Evolutionary conservation across 2,113 vertebrate genomes (phyloP).

Genomic region (Pelusios castaneus): DNA sequence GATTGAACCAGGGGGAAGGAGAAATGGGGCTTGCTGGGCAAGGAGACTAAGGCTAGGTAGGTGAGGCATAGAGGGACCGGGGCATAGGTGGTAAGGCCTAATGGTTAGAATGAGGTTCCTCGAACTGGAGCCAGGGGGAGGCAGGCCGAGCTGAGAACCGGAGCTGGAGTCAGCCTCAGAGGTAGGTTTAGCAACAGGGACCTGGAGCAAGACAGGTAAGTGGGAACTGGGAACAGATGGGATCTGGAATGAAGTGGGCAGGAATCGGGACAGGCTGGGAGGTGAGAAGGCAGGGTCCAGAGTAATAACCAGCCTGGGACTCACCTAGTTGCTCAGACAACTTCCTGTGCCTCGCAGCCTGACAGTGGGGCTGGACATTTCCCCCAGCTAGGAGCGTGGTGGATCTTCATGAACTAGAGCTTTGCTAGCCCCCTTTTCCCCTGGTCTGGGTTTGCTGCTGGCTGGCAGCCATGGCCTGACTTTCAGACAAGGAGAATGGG

Average conservation of each 20-base stretch:
- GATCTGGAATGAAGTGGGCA: neutral
- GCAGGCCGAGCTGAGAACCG: neutral
- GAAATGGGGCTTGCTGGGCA: fast-evolving
- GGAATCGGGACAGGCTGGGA: neutral
- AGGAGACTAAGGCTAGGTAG: neutral
- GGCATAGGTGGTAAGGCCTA: neutral
- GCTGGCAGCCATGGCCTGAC: neutral
- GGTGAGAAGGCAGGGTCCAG: neutral
- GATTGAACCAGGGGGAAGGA: neutral
- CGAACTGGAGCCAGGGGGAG: neutral
- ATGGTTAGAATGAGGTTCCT: neutral
- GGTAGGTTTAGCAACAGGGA: neutral
- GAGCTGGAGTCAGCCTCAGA: neutral
- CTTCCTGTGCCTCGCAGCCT: neutral
- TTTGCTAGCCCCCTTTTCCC: neutral
- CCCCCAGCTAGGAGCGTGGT: neutral
- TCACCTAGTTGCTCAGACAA: neutral
- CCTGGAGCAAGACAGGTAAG: neutral
- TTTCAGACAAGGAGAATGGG: neutral
- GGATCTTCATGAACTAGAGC: neutral
- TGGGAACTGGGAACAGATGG: neutral
- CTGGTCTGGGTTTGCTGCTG: neutral
- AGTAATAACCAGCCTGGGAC: neutral
- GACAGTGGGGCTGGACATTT: neutral
- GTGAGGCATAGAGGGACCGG: neutral